A percentile compares a stretch with the other conserved stretches of the same genome.
These are phyloP conservation scores for Hetaerina americana DNA, from an alignment of 1,140 invertebrate species.

Conservation along the genomic window DNA sequence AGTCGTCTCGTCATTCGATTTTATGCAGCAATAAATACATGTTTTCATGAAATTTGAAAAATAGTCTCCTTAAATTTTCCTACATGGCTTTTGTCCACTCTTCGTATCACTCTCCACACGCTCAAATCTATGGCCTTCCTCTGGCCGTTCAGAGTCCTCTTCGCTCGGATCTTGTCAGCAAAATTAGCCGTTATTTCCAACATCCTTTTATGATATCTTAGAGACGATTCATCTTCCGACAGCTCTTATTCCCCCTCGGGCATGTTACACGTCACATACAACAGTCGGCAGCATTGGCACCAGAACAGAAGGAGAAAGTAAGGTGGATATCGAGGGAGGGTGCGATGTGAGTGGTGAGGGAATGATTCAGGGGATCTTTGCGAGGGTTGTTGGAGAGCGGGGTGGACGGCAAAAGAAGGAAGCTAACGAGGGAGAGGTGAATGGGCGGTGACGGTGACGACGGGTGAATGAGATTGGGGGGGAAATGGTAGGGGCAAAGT, in stretches of 20 bases:
- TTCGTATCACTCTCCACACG: too few relatives aligned
- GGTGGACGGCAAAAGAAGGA: not conserved
- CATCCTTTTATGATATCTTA: not conserved
- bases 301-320: not conserved
- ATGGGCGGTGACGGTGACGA: too few relatives aligned
- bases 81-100: too few relatives aligned
- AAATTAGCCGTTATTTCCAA: not conserved
- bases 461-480: too few relatives aligned
- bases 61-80: too few relatives aligned
- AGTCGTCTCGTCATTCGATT: too few relatives aligned
- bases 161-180: not conserved
- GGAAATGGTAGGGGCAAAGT: too few relatives aligned
- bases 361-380: too few relatives aligned
- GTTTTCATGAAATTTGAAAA: too few relatives aligned
- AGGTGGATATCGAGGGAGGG: not conserved
- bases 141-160: too few relatives aligned
- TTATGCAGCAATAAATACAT: too few relatives aligned
- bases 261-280: not conserved
- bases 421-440: not conserved
- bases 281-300: not conserved
- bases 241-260: not conserved
- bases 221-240: not conserved
- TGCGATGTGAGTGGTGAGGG: not conserved
- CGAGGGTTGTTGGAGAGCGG: not conserved
- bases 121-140: too few relatives aligned